Percentiles rank a stretch among this genome's conserved stretches.
Evolutionary conservation across 2,797 vertebrate species (phyloP).

Genomic region (Scolopax bukidnonensis): DNA sequence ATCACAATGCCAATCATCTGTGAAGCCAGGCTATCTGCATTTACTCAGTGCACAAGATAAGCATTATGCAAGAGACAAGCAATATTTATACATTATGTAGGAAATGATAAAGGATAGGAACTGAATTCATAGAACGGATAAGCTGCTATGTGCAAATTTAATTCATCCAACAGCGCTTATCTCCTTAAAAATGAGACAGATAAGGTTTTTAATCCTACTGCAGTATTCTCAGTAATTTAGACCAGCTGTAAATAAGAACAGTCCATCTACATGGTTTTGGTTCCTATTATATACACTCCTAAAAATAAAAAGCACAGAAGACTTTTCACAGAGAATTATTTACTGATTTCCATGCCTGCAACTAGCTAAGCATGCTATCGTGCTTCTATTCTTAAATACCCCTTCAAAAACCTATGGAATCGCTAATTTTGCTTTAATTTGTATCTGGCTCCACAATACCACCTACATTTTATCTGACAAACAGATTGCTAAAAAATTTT

Average conservation of each 20-base stretch:
- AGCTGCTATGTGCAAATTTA: constrained; percentile 50
- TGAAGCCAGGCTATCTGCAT: constrained; percentile 63
- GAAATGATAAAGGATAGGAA: constrained; percentile 3
- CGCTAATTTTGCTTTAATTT: constrained; percentile 20
- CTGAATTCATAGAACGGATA: background rate
- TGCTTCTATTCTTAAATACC: constrained; percentile 50
- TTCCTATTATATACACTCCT: constrained; percentile 12
- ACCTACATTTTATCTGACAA: constrained; percentile 23
- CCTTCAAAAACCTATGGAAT: constrained; percentile 17
- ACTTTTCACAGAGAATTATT: constrained; percentile 1
- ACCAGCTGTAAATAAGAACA: constrained; percentile 53
- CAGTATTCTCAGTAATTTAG: constrained; percentile 44
- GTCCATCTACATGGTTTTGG: background rate
- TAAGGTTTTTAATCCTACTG: constrained; percentile 62
- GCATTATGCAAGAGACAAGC: constrained; percentile 53
- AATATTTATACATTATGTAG: constrained; percentile 22
- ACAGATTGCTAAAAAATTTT: constrained; percentile 12
- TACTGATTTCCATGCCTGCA: constrained; percentile 36
- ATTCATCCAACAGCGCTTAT: constrained; percentile 42
- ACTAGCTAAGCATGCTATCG: constrained; percentile 20
- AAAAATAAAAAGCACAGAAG: background rate
- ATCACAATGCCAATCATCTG: constrained; percentile 62
- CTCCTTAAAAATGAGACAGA: constrained; percentile 54
- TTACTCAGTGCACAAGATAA: constrained; percentile 16
- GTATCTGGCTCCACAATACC: background rate